Percentiles rank a stretch among this genome's conserved stretches.
These are phyloP conservation scores for Drymodes brunneopygia DNA, from an alignment of 2,113 vertebrate species.

Conservation along the genomic window DNA sequence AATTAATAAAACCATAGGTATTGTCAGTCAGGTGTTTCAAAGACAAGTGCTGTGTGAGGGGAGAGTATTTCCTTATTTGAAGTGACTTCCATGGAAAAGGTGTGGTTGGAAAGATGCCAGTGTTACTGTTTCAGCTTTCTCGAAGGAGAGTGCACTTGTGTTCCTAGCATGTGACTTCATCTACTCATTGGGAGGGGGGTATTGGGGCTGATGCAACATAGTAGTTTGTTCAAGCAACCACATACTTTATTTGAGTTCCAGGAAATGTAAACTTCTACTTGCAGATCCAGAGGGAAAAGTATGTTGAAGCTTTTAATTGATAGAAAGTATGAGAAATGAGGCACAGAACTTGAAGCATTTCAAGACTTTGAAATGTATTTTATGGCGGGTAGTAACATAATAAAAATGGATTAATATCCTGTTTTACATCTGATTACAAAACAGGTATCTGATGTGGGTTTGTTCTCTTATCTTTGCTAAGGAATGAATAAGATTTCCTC, in stretches of 20 bases:
- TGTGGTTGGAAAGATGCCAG: background rate
- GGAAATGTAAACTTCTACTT: background rate
- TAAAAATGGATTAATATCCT: background rate
- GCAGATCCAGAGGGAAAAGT: background rate
- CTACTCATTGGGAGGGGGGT: background rate
- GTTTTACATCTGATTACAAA: background rate
- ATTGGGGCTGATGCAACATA: background rate
- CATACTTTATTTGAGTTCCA: background rate
- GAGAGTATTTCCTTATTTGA: background rate
- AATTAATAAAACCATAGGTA: background rate
- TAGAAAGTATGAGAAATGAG: background rate
- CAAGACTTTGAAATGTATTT: background rate
- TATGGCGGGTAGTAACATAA: background rate
- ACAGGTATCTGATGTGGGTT: background rate
- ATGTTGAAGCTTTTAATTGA: background rate
- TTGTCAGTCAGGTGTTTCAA: background rate
- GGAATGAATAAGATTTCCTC: background rate
- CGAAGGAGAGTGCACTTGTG: background rate
- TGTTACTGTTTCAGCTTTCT: background rate
- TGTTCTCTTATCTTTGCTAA: background rate
- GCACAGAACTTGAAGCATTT: background rate
- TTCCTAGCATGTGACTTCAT: background rate
- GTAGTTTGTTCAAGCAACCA: background rate
- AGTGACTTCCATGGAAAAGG: background rate
- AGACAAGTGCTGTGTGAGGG: background rate